phyloP scores from a whole-genome alignment of 2,888 invertebrate genomes.

The Subacronicta megacephala region DNA sequence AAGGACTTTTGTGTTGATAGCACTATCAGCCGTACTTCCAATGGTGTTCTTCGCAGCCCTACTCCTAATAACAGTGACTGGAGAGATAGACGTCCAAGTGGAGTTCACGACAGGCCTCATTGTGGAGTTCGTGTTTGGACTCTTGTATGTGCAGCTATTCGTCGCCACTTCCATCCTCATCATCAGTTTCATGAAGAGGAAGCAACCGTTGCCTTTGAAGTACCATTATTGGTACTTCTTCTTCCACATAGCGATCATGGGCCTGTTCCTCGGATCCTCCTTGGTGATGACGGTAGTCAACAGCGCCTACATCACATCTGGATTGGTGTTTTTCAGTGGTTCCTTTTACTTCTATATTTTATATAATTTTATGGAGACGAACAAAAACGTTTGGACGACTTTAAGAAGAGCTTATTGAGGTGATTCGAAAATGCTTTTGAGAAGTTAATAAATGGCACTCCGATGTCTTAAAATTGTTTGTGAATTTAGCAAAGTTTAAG shows the following conservation, averaged over 20 bases:
- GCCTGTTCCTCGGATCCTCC: slow-evolving; percentile 63
- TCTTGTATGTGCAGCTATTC: slow-evolving; percentile 75
- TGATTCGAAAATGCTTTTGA: slow-evolving; percentile 50
- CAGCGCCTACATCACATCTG: slow-evolving; percentile 56
- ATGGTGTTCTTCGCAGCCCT: slow-evolving; percentile 72
- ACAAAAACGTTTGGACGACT: slow-evolving; percentile 57
- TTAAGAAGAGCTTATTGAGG: slow-evolving; percentile 65
- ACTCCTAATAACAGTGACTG: slow-evolving; percentile 62
- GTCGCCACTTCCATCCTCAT: slow-evolving; percentile 71
- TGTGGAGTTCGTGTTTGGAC: slow-evolving; percentile 70
- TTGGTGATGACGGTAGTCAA: slow-evolving; percentile 67
- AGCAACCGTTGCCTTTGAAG: slow-evolving; percentile 61
- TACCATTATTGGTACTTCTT: slow-evolving; percentile 73
- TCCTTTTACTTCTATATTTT: slow-evolving; percentile 65
- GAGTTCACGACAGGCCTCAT: slow-evolving; percentile 59
- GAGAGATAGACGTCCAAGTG: slow-evolving; percentile 51
- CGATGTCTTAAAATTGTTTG: slow-evolving; percentile 52
- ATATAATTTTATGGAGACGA: slow-evolving; percentile 60
- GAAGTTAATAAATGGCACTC: slow-evolving; percentile 55
- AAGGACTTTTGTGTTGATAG: slow-evolving; percentile 68
- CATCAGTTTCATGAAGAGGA: slow-evolving; percentile 65
- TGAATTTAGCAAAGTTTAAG: slow-evolving; percentile 50
- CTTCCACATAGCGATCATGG: slow-evolving; percentile 69
- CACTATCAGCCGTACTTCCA: slow-evolving; percentile 74
- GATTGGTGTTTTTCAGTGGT: slow-evolving; percentile 56